These are phyloP conservation scores for Drosophila ezoana DNA, from an alignment of 2,888 invertebrate species.

Conservation along the genomic window DNA sequence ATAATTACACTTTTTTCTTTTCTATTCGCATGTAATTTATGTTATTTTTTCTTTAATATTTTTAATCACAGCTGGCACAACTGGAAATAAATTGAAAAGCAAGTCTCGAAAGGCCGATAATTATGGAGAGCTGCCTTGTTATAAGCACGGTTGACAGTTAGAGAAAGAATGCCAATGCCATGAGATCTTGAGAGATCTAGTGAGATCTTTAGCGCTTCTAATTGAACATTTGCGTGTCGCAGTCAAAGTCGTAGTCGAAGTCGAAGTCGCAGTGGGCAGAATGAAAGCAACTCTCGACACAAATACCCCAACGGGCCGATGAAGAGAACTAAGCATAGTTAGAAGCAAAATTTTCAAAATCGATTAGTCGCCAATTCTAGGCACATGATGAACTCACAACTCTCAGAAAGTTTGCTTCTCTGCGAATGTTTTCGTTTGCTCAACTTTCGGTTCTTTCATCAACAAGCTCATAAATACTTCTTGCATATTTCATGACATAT, in stretches of 20 bases:
- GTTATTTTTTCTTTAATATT: conserved; percentile 12
- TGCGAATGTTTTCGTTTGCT: neutral
- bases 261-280: neutral
- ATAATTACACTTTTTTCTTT: conserved; percentile 61
- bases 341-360: conserved; percentile 11
- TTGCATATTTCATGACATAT: too few relatives aligned
- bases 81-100: conserved; percentile 25
- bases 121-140: conserved; percentile 40
- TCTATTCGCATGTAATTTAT: neutral
- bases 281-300: conserved; percentile 40
- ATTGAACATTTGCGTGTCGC: conserved; percentile 72
- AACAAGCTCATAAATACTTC: neutral
- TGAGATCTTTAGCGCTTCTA: conserved; percentile 40
- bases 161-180: too few relatives aligned
- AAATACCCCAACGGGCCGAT: conserved; percentile 9
- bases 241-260: neutral
- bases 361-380: conserved; percentile 21
- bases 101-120: conserved; percentile 36
- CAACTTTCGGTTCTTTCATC: conserved; percentile 22
- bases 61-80: conserved; percentile 26
- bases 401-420: neutral
- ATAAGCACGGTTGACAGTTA: conserved; percentile 45
- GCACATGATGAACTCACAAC: neutral
- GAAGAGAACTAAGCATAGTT: conserved; percentile 4
- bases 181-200: conserved; percentile 18